Conservation (phyloP, 1,140 invertebrate genomes). For the Eulimnadia texana region DNA sequence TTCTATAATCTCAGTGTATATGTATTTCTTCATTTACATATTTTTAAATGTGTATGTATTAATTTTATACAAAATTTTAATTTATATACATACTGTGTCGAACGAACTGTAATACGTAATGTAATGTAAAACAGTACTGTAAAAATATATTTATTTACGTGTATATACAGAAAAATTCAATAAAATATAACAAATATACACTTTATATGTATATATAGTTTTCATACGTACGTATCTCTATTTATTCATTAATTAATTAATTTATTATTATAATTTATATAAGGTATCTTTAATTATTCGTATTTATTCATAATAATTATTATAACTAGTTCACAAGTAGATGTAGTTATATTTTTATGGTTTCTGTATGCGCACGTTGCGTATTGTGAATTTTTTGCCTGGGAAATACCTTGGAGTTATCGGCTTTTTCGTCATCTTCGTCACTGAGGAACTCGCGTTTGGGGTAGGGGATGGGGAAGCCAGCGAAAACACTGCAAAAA, state of each 20-base stretch:
- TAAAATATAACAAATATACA: slow-evolving; percentile 8
- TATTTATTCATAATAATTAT: no score
- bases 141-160: neutral
- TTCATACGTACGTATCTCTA: no score
- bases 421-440: slow-evolving; percentile 89
- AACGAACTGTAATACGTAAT: neutral
- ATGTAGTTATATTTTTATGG: no score
- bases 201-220: no score
- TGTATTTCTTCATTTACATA: neutral
- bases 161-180: neutral
- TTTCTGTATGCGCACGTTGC: no score
- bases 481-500: slow-evolving; percentile 71
- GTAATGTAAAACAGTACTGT: neutral
- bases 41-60: no score
- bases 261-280: neutral
- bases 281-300: slow-evolving; percentile 10
- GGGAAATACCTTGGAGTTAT: slow-evolving; percentile 46
- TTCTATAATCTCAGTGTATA: neutral
- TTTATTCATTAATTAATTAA: slow-evolving; percentile 9
- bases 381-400: neutral
- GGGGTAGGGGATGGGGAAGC: slow-evolving; percentile 92
- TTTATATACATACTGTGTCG: neutral
- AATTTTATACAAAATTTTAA: no score
- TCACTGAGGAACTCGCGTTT: slow-evolving; percentile 96
- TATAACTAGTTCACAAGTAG: no score